Conservation (phyloP, 2,888 invertebrate genomes). For the Euplagia quadripunctaria region DNA sequence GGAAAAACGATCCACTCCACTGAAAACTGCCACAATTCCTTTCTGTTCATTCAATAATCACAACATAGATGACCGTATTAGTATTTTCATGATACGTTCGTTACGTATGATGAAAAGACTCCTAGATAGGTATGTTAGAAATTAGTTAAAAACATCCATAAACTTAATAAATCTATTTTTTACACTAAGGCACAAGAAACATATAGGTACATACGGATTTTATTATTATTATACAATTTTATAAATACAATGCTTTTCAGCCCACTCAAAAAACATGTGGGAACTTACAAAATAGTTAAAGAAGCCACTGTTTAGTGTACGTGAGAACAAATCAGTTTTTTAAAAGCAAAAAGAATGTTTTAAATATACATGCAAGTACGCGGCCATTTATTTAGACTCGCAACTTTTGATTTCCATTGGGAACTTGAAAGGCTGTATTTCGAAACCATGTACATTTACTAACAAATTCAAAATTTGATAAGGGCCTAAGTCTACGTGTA, state of each 20-base stretch:
- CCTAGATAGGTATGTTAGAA: not conserved
- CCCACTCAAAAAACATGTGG: too few species aligned
- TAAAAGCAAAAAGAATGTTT: not conserved
- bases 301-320: not conserved
- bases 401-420: conserved; percentile 22
- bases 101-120: too few species aligned
- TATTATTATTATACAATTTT: too few species aligned
- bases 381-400: conserved; percentile 12
- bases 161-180: not conserved
- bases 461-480: conserved; percentile 5
- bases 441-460: conserved; percentile 2
- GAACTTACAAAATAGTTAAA: not conserved
- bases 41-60: not conserved
- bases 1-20: not conserved
- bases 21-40: not conserved
- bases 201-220: too few species aligned
- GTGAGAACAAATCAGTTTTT: not conserved
- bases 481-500: not conserved
- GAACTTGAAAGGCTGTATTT: conserved; percentile 18
- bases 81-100: too few species aligned
- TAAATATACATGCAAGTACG: conserved; percentile 2
- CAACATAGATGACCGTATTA: not conserved
- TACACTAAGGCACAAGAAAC: not conserved
- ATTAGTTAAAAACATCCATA: not conserved
- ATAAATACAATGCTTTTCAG: too few species aligned